Conservation (phyloP, 2,113 vertebrate genomes). For the Marmota flaviventris region DNA sequence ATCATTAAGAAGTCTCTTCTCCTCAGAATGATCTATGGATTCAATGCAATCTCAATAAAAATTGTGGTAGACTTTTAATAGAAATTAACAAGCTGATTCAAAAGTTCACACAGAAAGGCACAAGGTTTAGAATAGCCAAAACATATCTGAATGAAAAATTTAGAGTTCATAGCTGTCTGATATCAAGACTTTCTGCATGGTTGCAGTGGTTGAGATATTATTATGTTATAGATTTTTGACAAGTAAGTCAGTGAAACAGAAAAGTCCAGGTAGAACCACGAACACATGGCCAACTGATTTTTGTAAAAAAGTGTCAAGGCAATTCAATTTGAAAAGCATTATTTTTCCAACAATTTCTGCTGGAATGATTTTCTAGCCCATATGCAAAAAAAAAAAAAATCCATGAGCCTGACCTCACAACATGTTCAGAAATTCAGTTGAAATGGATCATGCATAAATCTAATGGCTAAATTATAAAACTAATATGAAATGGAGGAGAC, state of each 20-base stretch:
- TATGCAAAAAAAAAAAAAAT: background rate
- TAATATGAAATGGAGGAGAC: background rate
- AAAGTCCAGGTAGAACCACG: background rate
- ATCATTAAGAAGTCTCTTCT: background rate
- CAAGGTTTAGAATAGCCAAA: background rate
- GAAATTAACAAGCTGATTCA: background rate
- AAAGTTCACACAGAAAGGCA: background rate
- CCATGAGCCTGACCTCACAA: background rate
- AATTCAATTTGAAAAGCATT: background rate
- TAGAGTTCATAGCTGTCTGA: background rate
- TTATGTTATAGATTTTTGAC: background rate
- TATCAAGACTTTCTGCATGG: background rate
- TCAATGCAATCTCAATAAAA: background rate
- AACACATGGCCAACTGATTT: background rate
- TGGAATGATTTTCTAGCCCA: background rate
- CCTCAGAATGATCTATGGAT: background rate
- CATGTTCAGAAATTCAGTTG: background rate
- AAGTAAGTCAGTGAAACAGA: background rate
- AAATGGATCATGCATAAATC: background rate
- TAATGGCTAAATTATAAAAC: background rate
- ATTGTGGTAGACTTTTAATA: background rate
- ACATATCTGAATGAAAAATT: background rate
- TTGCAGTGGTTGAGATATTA: background rate
- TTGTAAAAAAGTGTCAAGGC: background rate
- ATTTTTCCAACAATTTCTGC: background rate